Evolutionary conservation across 2,888 invertebrate species (phyloP), one percentile per base, ranked within the genome.

Genomic region (Drosophila engyochracea): DNA sequence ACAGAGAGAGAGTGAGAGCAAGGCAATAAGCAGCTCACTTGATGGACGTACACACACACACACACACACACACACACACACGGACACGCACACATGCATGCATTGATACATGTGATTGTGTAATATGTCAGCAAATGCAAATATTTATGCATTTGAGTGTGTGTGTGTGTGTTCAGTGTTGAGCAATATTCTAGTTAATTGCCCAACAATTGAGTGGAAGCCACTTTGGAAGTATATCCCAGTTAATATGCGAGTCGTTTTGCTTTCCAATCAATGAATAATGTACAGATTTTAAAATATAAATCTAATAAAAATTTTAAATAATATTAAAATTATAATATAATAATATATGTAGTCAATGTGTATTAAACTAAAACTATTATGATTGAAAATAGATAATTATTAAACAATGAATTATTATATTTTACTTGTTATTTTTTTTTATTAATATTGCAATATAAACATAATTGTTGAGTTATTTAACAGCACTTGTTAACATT

Each of bases 21-120:
- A 35, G 60, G 76, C 63, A 76, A 76, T 76, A 76, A 76, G 51
- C 61, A 76, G 53, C 33, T 44, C 53, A 68, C 53, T 51, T 72
- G 57, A 30, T 55, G 47, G 51, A 47, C 55, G 25, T 19, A 51
- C 28, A 51, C 35, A 61, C 30, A 55, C 12, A 51, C 35, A 37
- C 28, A 51, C 28, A 51, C 35, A 61, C 30, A 55, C 12, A 51
- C 35, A 37, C 28, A 55, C 19, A 57, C 4, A 49, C 25, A 14
- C 2, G n/a, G n/a, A 12, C 19, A 10, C 14, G 52, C 22, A 33
- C 25, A 33, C 28, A 28, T 49, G 22, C 31, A 44, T 37, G 25
- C 19, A 35, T 35, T 16, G 35, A 35, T 35, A 35, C 14, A 35
- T 16, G 35, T 35, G 35, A 35, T 16, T 35, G 28, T n/a, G 19